Base-by-base conservation (phyloP, 1,140 invertebrate species). In the Cyclina sinensis region DNA sequence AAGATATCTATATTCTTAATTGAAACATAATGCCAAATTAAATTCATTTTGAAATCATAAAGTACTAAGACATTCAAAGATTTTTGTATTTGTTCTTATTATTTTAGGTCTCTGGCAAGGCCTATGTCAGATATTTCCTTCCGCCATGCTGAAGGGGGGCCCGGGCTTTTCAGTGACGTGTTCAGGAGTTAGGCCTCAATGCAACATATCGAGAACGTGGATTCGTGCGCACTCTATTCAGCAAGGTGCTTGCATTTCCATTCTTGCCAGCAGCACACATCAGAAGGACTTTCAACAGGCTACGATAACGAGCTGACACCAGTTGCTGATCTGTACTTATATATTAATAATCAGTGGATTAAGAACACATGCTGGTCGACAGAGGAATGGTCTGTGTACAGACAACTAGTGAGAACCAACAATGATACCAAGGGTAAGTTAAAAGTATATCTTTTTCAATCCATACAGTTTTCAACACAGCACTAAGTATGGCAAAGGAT, bases 311-410 rank as follows among this genome's bases (percentile, higher is more conserved):
- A 39, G 68, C 68, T 12, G 68, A 73, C 30, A 39, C 30, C 68
- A 32, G 16, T 73, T 11, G 37, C 30, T 32, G 68, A 73, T 32
- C 68, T 73, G 16, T 73, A 30, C 32, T 11, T 5, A 30, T 73
- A 73, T 30, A 35, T 73, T n/a, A 73, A 73, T 39, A n/a, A 73
- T 35, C 68, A 73, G n/a, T 73, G 68, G 68, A 35, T 73, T 5
- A 30, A 73, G 16, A 73, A 30, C 32, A 11, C 27, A 5, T 30
- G 14, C 32, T 73, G 68, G 68, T 73, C 68, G 5, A 9, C 57
- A n/a, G 57, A 62, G n/a, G 57, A 62, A 24, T 62, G 7, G 57
- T 62, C 27, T 62, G 57, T 62, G 57, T 62, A 62, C 27, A 21
- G n/a, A 9, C 57, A 62, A 48, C 5, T n/a, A 9, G 27, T 21